phyloP scores from a whole-genome alignment of 2,888 invertebrate genomes.

The Cataglyphis albicans region DNA sequence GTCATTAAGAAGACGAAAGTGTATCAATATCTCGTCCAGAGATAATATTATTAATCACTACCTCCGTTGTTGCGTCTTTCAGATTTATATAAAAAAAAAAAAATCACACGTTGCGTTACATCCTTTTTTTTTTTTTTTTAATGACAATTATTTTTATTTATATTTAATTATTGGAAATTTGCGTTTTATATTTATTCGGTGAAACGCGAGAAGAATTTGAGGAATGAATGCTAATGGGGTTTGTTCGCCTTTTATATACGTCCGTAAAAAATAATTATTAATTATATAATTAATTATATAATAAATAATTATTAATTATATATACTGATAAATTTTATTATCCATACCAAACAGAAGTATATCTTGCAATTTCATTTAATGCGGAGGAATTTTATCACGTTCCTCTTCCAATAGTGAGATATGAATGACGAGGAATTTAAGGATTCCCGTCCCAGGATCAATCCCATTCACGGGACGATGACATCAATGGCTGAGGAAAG shows the following conservation, averaged over 20 bases:
- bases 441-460: slow-evolving; percentile 8
- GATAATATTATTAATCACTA: slow-evolving; percentile 3
- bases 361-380: not conserved
- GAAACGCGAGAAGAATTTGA: not conserved
- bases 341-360: not conserved
- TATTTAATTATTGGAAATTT: not conserved
- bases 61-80: not conserved
- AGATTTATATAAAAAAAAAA: not conserved
- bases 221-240: not conserved
- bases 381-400: not conserved
- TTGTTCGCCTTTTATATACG: not conserved
- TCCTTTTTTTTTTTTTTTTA: not conserved
- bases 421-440: not conserved
- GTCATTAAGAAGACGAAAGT: slow-evolving; percentile 4
- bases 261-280: slow-evolving; percentile 14
- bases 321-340: not conserved
- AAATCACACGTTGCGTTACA: not conserved
- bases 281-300: not conserved
- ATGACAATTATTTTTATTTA: slow-evolving; percentile 17
- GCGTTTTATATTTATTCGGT: slow-evolving; percentile 8
- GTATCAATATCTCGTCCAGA: not conserved
- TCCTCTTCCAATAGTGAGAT: slow-evolving; percentile 11
- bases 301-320: not conserved
- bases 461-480: not conserved
- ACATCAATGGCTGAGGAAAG: slow-evolving; percentile 5